Percentiles rank a stretch among this genome's conserved stretches.
Evolutionary conservation across 2,797 vertebrate genomes (phyloP).

Genomic region (Circus cinereus): DNA sequence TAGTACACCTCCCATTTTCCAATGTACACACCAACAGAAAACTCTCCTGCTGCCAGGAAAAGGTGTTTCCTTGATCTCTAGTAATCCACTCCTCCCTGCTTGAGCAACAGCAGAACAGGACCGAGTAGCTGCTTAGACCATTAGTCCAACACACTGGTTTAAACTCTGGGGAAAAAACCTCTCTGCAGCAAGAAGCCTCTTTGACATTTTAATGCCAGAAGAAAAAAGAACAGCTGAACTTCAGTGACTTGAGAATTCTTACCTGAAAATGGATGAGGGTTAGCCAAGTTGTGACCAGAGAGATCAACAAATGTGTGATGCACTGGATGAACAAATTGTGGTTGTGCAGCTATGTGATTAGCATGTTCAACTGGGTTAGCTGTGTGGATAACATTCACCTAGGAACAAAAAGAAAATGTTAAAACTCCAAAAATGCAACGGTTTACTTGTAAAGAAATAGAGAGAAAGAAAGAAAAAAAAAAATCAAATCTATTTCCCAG

Average conservation of each 20-base stretch:
- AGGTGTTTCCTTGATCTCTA: neutral
- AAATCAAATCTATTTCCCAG: neutral
- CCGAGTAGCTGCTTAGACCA: neutral
- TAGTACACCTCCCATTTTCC: neutral
- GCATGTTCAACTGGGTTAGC: conserved; percentile 87
- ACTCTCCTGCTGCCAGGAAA: neutral
- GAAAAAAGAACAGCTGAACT: neutral
- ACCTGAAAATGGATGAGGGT: conserved; percentile 93
- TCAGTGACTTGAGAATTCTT: neutral
- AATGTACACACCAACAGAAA: neutral
- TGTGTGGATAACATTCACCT: conserved; percentile 97
- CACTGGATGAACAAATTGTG: conserved; percentile 92
- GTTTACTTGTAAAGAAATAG: neutral
- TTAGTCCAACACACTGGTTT: neutral
- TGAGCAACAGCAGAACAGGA: neutral
- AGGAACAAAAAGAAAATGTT: neutral
- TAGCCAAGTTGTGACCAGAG: conserved; percentile 93
- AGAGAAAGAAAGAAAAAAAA: neutral
- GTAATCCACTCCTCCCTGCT: neutral
- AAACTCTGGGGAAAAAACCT: neutral
- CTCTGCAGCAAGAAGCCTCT: neutral
- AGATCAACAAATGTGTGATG: conserved; percentile 93
- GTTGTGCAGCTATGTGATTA: conserved; percentile 90
- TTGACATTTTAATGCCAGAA: neutral
- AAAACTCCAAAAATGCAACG: neutral